Conservation (phyloP, 2,797 vertebrate species). For the Dicrostonyx torquatus region DNA sequence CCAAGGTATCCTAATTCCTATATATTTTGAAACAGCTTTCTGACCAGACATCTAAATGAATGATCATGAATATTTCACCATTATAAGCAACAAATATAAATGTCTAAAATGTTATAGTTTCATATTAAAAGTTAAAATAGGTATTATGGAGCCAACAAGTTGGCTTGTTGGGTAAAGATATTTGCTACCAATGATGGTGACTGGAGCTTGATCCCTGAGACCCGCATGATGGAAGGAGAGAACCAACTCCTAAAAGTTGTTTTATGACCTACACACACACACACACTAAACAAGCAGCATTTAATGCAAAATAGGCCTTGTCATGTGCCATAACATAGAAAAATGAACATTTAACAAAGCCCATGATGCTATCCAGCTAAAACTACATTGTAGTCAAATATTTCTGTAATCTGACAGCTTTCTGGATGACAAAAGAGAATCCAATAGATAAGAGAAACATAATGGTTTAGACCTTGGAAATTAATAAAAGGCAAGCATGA, state of each 20-base stretch:
- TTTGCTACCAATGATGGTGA: neutral
- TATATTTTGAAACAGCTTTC: neutral
- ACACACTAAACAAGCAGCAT: neutral
- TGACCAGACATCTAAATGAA: neutral
- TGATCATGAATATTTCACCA: neutral
- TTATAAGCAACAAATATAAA: neutral
- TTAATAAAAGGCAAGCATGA: neutral
- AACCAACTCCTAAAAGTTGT: neutral
- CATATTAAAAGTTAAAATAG: neutral
- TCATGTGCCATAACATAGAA: neutral
- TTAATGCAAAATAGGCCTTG: neutral
- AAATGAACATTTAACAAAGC: neutral
- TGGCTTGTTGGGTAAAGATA: neutral
- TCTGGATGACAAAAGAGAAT: neutral
- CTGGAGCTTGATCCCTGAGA: neutral
- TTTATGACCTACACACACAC: neutral
- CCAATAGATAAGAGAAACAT: neutral
- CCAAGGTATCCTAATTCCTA: neutral
- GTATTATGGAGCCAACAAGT: neutral
- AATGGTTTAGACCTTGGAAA: neutral
- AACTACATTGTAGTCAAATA: neutral
- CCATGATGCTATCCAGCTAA: neutral
- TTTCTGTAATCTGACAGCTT: neutral
- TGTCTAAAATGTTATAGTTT: neutral
- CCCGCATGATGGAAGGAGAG: neutral